Percentiles rank a stretch among this genome's conserved stretches.
These are phyloP conservation scores for Ennomos erosarius DNA, from an alignment of 2,888 invertebrate genomes.

Conservation along the genomic window DNA sequence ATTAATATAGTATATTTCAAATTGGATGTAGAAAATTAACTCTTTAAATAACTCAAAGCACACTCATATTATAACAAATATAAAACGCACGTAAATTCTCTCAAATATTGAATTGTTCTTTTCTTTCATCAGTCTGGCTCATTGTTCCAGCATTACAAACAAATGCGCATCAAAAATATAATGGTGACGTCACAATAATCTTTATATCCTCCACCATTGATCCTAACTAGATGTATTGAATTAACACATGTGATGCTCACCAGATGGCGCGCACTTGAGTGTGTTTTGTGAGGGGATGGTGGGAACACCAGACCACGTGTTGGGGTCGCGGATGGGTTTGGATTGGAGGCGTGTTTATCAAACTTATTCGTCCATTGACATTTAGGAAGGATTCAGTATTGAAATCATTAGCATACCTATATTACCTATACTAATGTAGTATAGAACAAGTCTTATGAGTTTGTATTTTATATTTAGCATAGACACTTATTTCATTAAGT, in stretches of 20 bases:
- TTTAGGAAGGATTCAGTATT: constrained; percentile 9
- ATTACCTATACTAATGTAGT: too few species aligned
- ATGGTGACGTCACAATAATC: constrained; percentile 39
- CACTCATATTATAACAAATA: too few species aligned
- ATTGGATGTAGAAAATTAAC: too few species aligned
- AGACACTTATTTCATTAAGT: too few species aligned
- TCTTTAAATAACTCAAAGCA: too few species aligned
- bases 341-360: constrained; percentile 9
- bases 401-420: not conserved
- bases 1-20: too few species aligned
- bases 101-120: too few species aligned
- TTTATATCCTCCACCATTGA: constrained; percentile 38
- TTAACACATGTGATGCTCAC: constrained; percentile 62
- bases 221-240: constrained; percentile 43
- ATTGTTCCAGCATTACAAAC: constrained; percentile 25
- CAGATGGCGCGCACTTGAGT: constrained; percentile 77
- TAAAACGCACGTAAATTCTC: too few species aligned
- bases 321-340: constrained; percentile 21
- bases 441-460: too few species aligned
- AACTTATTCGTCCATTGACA: constrained; percentile 23
- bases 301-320: constrained; percentile 58
- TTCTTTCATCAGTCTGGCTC: not conserved
- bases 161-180: constrained; percentile 43
- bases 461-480: too few species aligned
- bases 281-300: constrained; percentile 61